Conservation (phyloP, 2,888 invertebrate species). For the Magallana nippona region DNA sequence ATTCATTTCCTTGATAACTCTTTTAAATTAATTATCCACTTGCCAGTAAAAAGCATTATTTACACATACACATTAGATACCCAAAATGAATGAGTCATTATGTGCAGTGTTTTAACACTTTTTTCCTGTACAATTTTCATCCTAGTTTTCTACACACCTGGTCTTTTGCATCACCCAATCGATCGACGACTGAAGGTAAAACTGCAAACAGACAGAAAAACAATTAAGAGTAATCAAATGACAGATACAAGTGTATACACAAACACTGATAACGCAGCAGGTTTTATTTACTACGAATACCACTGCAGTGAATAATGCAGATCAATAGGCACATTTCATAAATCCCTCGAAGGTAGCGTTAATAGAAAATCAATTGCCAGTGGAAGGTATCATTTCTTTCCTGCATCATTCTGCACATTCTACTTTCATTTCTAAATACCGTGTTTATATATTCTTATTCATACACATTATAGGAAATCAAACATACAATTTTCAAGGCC, state of each 20-base stretch:
- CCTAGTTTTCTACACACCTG: conserved; percentile 68
- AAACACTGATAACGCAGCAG: not conserved
- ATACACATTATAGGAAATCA: too few relatives aligned
- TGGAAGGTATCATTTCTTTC: not conserved
- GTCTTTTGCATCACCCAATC: conserved; percentile 80
- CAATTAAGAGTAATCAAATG: not conserved
- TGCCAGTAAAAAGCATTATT: not conserved
- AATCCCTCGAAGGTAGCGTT: not conserved
- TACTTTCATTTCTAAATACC: too few relatives aligned
- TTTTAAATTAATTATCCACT: not conserved
- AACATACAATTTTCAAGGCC: too few relatives aligned
- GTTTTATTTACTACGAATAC: not conserved
- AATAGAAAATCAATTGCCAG: conserved; percentile 3
- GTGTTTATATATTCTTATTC: too few relatives aligned
- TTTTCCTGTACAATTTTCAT: not conserved
- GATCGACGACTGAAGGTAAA: conserved; percentile 70
- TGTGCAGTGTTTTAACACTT: not conserved
- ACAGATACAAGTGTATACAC: not conserved
- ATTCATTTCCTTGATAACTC: not conserved
- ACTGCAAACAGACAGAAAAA: conserved; percentile 55
- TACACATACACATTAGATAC: not conserved
- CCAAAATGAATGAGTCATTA: not conserved
- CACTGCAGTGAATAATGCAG: not conserved
- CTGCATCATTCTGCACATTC: too few relatives aligned
- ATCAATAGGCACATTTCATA: conserved; percentile 18